Base-by-base conservation (phyloP, 1,140 invertebrate species). In the Lysiphlebus fabarum region DNA sequence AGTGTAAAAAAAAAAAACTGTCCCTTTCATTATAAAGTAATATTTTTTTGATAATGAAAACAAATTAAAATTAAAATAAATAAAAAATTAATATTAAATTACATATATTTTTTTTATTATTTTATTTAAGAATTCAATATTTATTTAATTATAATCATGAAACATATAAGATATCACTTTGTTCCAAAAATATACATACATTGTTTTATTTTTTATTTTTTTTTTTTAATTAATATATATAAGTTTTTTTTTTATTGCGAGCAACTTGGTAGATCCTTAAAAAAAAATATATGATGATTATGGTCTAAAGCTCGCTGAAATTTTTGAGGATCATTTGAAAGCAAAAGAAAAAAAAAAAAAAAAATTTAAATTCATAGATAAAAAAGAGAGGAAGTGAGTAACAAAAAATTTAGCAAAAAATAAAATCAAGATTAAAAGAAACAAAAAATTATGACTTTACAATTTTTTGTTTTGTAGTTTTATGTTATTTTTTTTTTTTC, bases 181-280 rank as follows among this genome's bases (percentile, higher is more conserved):
- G 51, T 61, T 60, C 63, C 40, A 41, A 45, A n/a, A 7, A 12
- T 12, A 45, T 12, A 45, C 14, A 45, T 45, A 45, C 44, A 45
- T 45, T n/a, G 2, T 10, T 45, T 45, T 45, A 3, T 10, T 45
- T 45, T 45, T 14, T 56, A 34, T 40, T 37, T 51, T 45, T 45
- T 12, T 7, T 45, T 7, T 33, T 66, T 67, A 71, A 70, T 73
- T 72, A 72, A 70, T 70, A 74, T 65, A 73, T 66, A 72, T 56
- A 63, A 45, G 56, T 58, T 65, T 43, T 40, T 40, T 40, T 3
- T 38, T 51, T 37, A 34, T 51, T n/a, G 54, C 42, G 54, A 45
- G 17, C 11, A 47, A 44, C 17, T 56, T 62, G 58, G 65, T 57
- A 26, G 49, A 67, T 64, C 56, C 65, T 65, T 64, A 61, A 62